Evolutionary conservation across 2,113 vertebrate genomes (phyloP).

Genomic region (Melierax canorus): DNA sequence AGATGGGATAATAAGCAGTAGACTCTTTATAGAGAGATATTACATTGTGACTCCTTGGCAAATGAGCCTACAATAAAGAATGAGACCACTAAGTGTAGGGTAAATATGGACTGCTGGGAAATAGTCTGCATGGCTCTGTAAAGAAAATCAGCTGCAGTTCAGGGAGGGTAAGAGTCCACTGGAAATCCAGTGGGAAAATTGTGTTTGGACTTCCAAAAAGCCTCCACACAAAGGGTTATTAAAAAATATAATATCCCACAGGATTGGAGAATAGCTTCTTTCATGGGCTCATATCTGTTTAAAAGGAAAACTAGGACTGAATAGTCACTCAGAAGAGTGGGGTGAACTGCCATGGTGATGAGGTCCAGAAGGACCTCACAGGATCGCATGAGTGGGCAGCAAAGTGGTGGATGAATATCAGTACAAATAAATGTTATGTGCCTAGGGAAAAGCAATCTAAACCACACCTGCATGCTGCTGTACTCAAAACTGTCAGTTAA

Average conservation of each 20-base stretch:
- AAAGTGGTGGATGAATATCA: background rate
- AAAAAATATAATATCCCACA: background rate
- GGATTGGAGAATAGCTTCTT: background rate
- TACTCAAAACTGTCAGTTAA: background rate
- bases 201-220: background rate
- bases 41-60: background rate
- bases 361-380: background rate
- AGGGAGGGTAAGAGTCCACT: background rate
- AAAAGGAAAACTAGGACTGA: background rate
- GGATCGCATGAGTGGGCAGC: background rate
- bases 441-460: background rate
- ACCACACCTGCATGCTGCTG: background rate
- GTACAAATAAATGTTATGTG: background rate
- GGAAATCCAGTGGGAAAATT: background rate
- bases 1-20: background rate
- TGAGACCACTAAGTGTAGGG: background rate
- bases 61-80: background rate
- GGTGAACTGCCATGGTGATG: background rate
- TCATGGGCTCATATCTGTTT: background rate
- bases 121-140: fast-evolving
- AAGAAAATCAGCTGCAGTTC: background rate
- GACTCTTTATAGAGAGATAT: background rate
- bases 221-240: no score
- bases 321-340: background rate
- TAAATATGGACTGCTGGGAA: background rate